Percentiles rank a stretch among this genome's conserved stretches.
These are phyloP conservation scores for Cheirogaleus medius DNA, from an alignment of 2,113 vertebrate genomes.

Conservation along the genomic window DNA sequence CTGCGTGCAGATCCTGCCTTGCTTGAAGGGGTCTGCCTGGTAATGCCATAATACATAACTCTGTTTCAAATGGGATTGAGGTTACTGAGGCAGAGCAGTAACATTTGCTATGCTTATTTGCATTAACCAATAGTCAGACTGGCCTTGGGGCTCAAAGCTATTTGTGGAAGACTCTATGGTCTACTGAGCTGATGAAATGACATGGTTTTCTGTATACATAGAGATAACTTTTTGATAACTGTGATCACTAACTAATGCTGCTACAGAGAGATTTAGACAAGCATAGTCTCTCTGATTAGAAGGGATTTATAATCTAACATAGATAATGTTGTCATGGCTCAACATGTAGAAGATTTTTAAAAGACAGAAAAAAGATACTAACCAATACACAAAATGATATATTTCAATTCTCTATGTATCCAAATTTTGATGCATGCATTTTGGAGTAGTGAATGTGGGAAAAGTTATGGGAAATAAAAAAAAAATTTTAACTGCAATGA, in stretches of 20 bases:
- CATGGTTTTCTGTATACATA: constrained; percentile 35
- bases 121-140: constrained; percentile 71
- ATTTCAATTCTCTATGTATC: not conserved
- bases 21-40: constrained; percentile 53
- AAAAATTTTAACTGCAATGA: not conserved
- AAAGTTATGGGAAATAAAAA: not conserved
- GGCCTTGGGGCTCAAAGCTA: constrained; percentile 62
- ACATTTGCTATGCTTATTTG: constrained; percentile 71
- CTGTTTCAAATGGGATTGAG: constrained; percentile 62
- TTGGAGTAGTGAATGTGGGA: not conserved
- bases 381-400: not conserved
- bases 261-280: constrained; percentile 51
- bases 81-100: constrained; percentile 64
- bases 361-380: constrained; percentile 25
- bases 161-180: constrained; percentile 60
- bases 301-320: constrained; percentile 14
- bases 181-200: constrained; percentile 61
- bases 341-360: not conserved
- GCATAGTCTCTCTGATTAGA: constrained; percentile 34
- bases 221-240: constrained; percentile 53
- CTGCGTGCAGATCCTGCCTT: constrained; percentile 4
- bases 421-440: not conserved
- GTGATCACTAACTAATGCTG: constrained; percentile 58
- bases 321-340: not conserved
- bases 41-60: constrained; percentile 59